Conservation (phyloP, 2,797 vertebrate species). For the Pseudochaenichthys georgianus region DNA sequence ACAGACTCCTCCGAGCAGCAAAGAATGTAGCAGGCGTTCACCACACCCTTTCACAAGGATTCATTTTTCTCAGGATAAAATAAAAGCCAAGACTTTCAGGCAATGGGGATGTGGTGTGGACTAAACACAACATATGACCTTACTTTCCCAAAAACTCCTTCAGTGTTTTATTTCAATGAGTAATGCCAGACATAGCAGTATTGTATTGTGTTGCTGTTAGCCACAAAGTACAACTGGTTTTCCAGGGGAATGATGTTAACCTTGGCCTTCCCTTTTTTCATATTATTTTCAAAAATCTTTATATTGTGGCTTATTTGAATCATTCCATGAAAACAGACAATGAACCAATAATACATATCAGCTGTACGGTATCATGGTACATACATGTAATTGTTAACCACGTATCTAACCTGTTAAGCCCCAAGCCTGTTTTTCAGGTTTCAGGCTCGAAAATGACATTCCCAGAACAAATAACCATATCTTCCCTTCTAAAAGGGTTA, state of each 20-base stretch:
- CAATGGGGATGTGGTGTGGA: slow-evolving; percentile 62
- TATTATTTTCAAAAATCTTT: not conserved
- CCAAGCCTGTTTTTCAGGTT: no score
- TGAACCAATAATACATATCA: not conserved
- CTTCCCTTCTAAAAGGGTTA: no score
- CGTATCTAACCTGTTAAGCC: not conserved
- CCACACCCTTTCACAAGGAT: slow-evolving; percentile 72
- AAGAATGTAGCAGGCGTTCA: slow-evolving; percentile 77
- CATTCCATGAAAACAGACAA: not conserved
- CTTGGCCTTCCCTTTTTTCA: slow-evolving; percentile 22
- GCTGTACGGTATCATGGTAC: not conserved
- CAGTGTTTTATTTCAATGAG: slow-evolving; percentile 40
- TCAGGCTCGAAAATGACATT: no score
- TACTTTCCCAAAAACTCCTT: slow-evolving; percentile 57
- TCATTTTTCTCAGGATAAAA: slow-evolving; percentile 60
- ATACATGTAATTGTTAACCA: slow-evolving; percentile 11
- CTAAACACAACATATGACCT: slow-evolving; percentile 71
- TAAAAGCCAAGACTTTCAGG: slow-evolving; percentile 62
- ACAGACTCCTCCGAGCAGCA: slow-evolving; percentile 72
- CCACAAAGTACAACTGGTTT: slow-evolving; percentile 29
- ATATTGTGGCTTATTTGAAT: not conserved
- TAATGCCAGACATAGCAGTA: slow-evolving; percentile 29
- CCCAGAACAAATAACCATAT: no score
- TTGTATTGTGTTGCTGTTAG: slow-evolving; percentile 29
- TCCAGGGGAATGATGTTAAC: slow-evolving; percentile 35